These are phyloP conservation scores for Dreissena polymorpha DNA, from an alignment of 1,140 invertebrate genomes.

Conservation along the genomic window DNA sequence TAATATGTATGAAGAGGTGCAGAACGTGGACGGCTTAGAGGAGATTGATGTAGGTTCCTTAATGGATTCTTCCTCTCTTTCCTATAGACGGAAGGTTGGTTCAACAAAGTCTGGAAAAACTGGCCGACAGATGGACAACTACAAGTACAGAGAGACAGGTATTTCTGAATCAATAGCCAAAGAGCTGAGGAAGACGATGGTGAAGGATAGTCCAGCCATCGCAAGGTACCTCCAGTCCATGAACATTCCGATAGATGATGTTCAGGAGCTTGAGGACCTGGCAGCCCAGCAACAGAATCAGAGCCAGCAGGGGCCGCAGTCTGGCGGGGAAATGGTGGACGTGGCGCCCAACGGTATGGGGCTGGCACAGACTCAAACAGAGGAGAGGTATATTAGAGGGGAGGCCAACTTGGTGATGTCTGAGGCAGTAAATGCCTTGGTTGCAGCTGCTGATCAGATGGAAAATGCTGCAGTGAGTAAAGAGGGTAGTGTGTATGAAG, in stretches of 20 bases:
- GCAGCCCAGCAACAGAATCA: neutral
- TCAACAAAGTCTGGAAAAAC: neutral
- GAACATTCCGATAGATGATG: neutral
- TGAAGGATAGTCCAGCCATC: constrained; percentile 29
- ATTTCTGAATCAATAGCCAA: neutral
- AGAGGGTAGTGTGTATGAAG: neutral
- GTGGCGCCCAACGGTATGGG: no score
- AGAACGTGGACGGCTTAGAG: neutral
- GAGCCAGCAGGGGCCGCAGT: neutral
- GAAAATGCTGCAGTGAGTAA: neutral
- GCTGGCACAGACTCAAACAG: no score
- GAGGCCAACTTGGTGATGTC: no score
- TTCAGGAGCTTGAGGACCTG: neutral
- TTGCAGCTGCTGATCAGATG: neutral
- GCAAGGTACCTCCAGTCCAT: constrained; percentile 31
- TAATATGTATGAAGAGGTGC: neutral
- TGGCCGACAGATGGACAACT: constrained; percentile 31
- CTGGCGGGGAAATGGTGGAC: no score
- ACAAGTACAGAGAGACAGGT: constrained; percentile 31
- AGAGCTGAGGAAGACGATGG: constrained; percentile 25
- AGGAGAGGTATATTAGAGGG: no score
- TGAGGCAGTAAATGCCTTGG: neutral
- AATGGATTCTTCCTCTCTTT: neutral
- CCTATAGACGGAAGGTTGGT: neutral
- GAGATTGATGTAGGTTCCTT: neutral